Conservation (phyloP, 2,797 vertebrate genomes). For the Schizopygopsis malacanthus region DNA sequence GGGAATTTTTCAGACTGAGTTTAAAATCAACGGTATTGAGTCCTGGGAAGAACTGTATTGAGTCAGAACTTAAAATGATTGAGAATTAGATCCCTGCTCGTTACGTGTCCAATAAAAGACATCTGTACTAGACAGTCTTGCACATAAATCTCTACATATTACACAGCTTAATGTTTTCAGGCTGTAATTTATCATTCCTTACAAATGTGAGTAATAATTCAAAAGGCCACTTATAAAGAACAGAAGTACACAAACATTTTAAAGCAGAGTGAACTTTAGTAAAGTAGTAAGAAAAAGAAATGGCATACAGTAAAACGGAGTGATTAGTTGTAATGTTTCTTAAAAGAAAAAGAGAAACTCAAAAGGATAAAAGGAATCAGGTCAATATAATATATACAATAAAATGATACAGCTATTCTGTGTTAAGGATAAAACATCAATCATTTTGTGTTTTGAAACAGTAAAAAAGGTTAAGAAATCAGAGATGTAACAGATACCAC, state of each 20-base stretch:
- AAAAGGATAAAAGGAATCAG: background rate
- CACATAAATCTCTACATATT: background rate
- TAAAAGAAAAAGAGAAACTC: background rate
- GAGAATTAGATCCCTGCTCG: constrained; percentile 12
- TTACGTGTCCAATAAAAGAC: background rate
- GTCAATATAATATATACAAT: background rate
- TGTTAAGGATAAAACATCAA: background rate
- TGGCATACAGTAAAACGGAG: background rate
- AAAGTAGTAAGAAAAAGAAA: constrained; percentile 9
- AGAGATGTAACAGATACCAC: background rate
- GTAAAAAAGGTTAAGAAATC: background rate
- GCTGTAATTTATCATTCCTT: background rate
- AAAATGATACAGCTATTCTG: background rate
- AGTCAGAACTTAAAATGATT: constrained; percentile 16
- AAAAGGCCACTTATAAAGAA: background rate
- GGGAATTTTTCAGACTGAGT: constrained; percentile 8
- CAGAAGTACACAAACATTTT: constrained; percentile 6
- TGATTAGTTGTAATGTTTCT: background rate
- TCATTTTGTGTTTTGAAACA: background rate
- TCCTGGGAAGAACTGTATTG: background rate
- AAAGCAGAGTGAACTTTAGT: constrained; percentile 19
- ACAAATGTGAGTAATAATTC: background rate
- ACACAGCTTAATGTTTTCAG: background rate
- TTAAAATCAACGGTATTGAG: constrained; percentile 8
- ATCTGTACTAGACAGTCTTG: background rate